Percentiles rank a stretch among this genome's conserved stretches.
phyloP scores from a whole-genome alignment of 2,888 invertebrate species.

The Oeneis ivallda region DNA sequence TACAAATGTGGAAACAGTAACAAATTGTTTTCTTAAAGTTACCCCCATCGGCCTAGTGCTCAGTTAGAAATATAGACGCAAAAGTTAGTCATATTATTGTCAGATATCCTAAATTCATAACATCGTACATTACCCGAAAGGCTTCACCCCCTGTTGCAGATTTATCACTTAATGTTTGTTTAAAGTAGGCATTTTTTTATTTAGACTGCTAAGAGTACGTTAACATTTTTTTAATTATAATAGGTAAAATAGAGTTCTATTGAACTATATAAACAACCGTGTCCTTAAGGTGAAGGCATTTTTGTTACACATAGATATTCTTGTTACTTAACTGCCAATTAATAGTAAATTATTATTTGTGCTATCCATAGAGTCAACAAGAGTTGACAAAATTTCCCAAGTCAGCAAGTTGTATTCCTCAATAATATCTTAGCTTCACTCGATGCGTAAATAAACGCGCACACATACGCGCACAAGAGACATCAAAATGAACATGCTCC shows the following conservation, averaged over 20 bases:
- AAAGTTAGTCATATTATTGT: slow-evolving; percentile 74
- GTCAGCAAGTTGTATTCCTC: too few relatives aligned
- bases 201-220: slow-evolving; percentile 13
- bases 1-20: slow-evolving; percentile 33
- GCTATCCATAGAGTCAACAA: slow-evolving; percentile 39
- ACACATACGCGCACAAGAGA: neutral
- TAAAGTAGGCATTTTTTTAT: neutral
- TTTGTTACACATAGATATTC: slow-evolving; percentile 32
- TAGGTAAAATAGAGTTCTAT: slow-evolving; percentile 33
- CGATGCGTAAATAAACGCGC: too few relatives aligned
- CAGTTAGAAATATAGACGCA: slow-evolving; percentile 37
- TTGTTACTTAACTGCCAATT: slow-evolving; percentile 29
- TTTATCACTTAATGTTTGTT: slow-evolving; percentile 52
- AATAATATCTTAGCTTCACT: too few relatives aligned
- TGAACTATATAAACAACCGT: slow-evolving; percentile 34
- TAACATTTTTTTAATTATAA: slow-evolving; percentile 20
- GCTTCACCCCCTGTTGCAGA: slow-evolving; percentile 61
- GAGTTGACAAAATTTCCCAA: too few relatives aligned
- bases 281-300: slow-evolving; percentile 46
- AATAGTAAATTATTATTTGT: slow-evolving; percentile 49
- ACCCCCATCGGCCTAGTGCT: slow-evolving; percentile 16
- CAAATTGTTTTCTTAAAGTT: slow-evolving; percentile 17
- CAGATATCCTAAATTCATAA: slow-evolving; percentile 74
- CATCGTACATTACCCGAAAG: slow-evolving; percentile 52
- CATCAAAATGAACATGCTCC: neutral